Evolutionary conservation across 2,888 invertebrate species (phyloP), one percentile per base, ranked within the genome.

Genomic region (Drosophila subsilvestris): DNA sequence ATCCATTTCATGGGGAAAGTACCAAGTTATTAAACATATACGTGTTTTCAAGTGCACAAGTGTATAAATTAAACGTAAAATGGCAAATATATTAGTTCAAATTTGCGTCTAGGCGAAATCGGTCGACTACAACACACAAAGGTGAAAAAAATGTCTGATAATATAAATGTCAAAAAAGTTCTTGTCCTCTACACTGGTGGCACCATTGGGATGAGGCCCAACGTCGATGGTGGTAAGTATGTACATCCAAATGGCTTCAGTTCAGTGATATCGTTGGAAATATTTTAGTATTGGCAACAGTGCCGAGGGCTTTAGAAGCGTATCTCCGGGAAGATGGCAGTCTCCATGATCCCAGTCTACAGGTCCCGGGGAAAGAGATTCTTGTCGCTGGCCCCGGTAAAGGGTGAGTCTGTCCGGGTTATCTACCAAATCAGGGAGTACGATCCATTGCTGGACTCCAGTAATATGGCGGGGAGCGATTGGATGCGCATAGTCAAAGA

Each of bases 171-270:
- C 0, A n/a, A 37, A 37, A n/a, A 93, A 58, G 97, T 98, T 0
- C 93, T 98, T 63, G 98, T 98, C 42, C 93, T 99, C 29, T 99
- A 98, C 90, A 98, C 98, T 0, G 99, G 99, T 0, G 99, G 99
- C 3, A 99, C 99, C 0, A 98, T 99, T 89, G 99, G 99, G 49
- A 99, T 99, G 99, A 94, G 96, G 81, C 94, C 95, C 74, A 96
- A 96, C 88, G 22, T 3, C n/a, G 93, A 94, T 63, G 96, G 96
- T 92, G 96, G 98, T 97, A 93, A 93, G 93, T 90, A 93, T 93
- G 93, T 90, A 8, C 7, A 14, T 32, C 1, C n/a, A 7, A 7
- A n/a, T n/a, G 5, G 10, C 5, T 17, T n/a, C 14, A 5, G 14
- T 49, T 25, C 48, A 25, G 37, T 37, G 37, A n/a, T 7, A 7